Percentiles rank a stretch among this genome's conserved stretches.
Conservation (phyloP, 2,888 invertebrate species). For the Microctonus hyperodae region DNA sequence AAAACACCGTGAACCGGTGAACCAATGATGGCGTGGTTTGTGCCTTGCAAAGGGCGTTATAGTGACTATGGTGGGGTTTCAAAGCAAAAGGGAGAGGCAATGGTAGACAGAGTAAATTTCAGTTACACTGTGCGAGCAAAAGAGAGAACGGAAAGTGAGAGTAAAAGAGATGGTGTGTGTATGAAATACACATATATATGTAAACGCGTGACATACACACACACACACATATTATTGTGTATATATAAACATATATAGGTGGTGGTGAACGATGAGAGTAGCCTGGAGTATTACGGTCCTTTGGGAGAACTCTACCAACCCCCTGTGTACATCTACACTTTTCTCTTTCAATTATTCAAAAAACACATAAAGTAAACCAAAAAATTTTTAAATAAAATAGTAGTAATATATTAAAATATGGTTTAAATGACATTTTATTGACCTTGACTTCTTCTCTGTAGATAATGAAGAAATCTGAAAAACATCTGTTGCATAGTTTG, state of each 20-base stretch:
- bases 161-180: slow-evolving; percentile 27
- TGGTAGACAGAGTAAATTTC: no score
- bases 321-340: slow-evolving; percentile 31
- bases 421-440: not conserved
- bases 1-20: slow-evolving; percentile 52
- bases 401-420: no score
- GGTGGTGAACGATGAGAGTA: slow-evolving; percentile 32
- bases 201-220: no score
- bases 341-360: not conserved
- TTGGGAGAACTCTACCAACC: slow-evolving; percentile 58
- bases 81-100: slow-evolving; percentile 45
- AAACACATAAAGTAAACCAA: not conserved
- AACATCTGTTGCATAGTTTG: slow-evolving; percentile 12
- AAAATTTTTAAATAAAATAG: no score
- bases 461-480: not conserved
- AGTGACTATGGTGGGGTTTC: slow-evolving; percentile 23
- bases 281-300: slow-evolving; percentile 44
- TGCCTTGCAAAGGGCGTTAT: slow-evolving; percentile 37
- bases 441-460: not conserved
- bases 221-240: no score
- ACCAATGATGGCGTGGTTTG: slow-evolving; percentile 59
- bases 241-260: no score
- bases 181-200: no score
- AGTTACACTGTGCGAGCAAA: no score
- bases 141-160: slow-evolving; percentile 36